Evolutionary conservation across 2,797 vertebrate species (phyloP).

Genomic region (Salarias fasciatus): DNA sequence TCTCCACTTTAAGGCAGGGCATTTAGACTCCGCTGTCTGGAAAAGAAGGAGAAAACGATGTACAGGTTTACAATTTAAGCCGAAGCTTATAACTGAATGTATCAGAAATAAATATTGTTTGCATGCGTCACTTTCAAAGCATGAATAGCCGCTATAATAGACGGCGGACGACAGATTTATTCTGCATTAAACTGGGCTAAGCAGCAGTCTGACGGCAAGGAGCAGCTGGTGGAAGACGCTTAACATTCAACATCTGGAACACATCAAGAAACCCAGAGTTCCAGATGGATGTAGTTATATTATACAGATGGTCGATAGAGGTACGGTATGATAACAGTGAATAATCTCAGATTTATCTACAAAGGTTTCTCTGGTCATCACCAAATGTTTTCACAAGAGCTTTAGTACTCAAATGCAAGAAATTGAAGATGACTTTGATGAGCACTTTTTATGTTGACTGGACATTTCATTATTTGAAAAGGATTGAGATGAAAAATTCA

Average conservation of each 20-base stretch:
- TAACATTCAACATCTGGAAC: conserved; percentile 24
- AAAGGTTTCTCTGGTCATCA: background rate
- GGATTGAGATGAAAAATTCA: too few relatives aligned
- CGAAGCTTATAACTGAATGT: too few relatives aligned
- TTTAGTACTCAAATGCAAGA: too few relatives aligned
- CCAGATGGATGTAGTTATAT: background rate
- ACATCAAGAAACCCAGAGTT: conserved; percentile 2
- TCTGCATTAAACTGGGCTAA: background rate
- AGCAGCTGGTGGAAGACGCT: background rate
- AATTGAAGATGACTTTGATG: too few relatives aligned
- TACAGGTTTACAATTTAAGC: too few relatives aligned
- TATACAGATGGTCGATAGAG: background rate
- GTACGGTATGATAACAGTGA: background rate
- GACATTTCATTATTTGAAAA: too few relatives aligned
- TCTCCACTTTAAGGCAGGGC: too few relatives aligned
- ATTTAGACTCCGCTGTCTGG: too few relatives aligned
- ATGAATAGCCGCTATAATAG: background rate
- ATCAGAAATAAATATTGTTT: too few relatives aligned
- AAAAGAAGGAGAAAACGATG: too few relatives aligned
- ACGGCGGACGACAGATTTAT: background rate
- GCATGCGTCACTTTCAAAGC: too few relatives aligned
- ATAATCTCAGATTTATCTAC: background rate
- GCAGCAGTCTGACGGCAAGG: background rate
- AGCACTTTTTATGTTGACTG: too few relatives aligned
- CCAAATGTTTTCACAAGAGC: background rate